Conservation (phyloP, 2,888 invertebrate genomes). For the Brachypterus glaber region DNA sequence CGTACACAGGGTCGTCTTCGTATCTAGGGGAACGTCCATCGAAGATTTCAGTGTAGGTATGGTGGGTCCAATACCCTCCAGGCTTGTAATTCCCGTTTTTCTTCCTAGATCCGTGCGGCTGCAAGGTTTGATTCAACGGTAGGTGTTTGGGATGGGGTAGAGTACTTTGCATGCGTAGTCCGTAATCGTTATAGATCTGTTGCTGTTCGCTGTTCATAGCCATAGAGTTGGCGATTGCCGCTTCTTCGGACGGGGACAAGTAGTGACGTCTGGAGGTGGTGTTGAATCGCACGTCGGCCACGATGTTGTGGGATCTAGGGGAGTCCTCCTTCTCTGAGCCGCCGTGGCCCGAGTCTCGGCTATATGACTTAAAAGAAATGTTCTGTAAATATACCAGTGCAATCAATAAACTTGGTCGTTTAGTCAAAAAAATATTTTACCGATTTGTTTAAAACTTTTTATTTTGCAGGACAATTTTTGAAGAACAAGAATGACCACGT, state of each 20-base stretch:
- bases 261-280: slow-evolving; percentile 47
- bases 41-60: slow-evolving; percentile 69
- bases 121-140: slow-evolving; percentile 29
- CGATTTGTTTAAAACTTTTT: too few relatives aligned
- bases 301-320: slow-evolving; percentile 49
- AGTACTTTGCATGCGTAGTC: slow-evolving; percentile 24
- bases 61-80: slow-evolving; percentile 59
- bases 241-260: slow-evolving; percentile 41
- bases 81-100: slow-evolving; percentile 28
- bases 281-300: slow-evolving; percentile 44
- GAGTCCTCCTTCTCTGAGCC: slow-evolving; percentile 58
- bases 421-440: too few relatives aligned
- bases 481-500: too few relatives aligned
- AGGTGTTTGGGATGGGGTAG: slow-evolving; percentile 32
- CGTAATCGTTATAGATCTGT: slow-evolving; percentile 32
- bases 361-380: slow-evolving; percentile 77
- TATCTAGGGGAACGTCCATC: slow-evolving; percentile 43
- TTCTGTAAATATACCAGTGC: slow-evolving; percentile 48
- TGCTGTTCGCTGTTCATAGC: slow-evolving; percentile 27
- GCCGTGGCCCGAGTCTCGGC: slow-evolving; percentile 54
- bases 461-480: too few relatives aligned
- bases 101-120: slow-evolving; percentile 32
- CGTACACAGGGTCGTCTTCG: slow-evolving; percentile 72
- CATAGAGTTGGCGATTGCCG: slow-evolving; percentile 16
- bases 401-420: slow-evolving; percentile 1